These are phyloP conservation scores for Bilobella aurantiaca DNA, from an alignment of 1,140 invertebrate genomes.

Conservation along the genomic window DNA sequence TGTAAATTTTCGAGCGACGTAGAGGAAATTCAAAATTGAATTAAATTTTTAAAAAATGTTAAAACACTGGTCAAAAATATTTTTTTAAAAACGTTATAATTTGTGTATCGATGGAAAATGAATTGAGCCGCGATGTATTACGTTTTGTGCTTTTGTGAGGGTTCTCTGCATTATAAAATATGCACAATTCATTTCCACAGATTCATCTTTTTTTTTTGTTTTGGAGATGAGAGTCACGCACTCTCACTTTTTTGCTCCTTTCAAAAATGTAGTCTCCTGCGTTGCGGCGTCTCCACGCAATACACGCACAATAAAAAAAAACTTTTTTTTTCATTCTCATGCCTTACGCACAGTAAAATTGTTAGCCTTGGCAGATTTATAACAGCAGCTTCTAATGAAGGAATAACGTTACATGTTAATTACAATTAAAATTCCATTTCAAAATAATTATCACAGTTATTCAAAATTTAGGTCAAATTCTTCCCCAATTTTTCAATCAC, in stretches of 20 bases:
- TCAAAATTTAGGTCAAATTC: neutral
- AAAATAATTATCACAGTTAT: neutral
- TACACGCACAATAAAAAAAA: neutral
- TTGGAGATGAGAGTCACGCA: too few species aligned
- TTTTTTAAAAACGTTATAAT: neutral
- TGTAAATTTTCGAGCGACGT: neutral
- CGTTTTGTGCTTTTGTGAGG: too few species aligned
- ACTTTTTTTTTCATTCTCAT: neutral
- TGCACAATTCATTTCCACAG: slow-evolving; percentile 1
- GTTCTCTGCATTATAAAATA: neutral
- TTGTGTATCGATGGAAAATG: neutral
- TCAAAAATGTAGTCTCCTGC: neutral
- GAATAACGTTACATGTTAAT: neutral
- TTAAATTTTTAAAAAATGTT: neutral
- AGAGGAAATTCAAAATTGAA: neutral
- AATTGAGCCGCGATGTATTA: too few species aligned
- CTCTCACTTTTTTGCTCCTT: slow-evolving; percentile 3
- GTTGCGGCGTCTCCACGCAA: neutral
- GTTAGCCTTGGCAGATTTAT: slow-evolving; percentile 1
- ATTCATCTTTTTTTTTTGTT: too few species aligned
- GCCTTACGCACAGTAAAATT: neutral
- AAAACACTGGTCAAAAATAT: too few species aligned
- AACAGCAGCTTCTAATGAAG: neutral
- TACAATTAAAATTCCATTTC: neutral
- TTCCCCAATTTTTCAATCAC: neutral